Percentiles rank a stretch among this genome's conserved stretches.
phyloP scores from a whole-genome alignment of 2,113 vertebrate genomes.

The Hydrochoerus hydrochaeris region DNA sequence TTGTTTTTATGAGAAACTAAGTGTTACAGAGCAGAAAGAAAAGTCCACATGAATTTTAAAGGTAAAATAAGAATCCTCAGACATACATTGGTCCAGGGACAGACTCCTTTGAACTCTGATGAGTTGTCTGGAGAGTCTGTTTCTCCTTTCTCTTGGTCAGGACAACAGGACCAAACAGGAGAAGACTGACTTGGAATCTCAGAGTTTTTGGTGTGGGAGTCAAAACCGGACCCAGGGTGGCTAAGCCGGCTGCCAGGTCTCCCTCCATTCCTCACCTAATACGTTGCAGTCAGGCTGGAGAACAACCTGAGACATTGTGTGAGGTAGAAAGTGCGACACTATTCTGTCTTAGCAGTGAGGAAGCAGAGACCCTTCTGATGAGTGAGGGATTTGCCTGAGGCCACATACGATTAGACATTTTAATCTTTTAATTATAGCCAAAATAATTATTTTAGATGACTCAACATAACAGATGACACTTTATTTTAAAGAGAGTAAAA shows the following conservation, averaged over 20 bases:
- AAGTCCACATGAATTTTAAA: not conserved
- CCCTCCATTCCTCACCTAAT: not conserved
- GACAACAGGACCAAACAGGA: not conserved
- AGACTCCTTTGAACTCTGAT: not conserved
- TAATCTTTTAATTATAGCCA: not conserved
- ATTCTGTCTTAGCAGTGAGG: not conserved
- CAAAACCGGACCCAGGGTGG: no score
- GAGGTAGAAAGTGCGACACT: not conserved
- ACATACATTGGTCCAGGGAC: not conserved
- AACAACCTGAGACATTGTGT: not conserved
- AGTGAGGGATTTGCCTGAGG: not conserved
- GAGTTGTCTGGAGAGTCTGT: not conserved
- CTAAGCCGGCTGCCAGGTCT: not conserved
- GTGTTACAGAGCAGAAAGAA: not conserved
- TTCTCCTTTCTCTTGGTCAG: not conserved
- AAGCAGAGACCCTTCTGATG: not conserved
- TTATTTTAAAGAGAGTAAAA: no score
- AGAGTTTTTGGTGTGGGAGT: not conserved
- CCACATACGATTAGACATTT: not conserved
- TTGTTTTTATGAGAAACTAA: not conserved
- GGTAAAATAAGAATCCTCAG: not conserved
- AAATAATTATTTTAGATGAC: not conserved
- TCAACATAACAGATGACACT: no score
- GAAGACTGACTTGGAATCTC: not conserved
- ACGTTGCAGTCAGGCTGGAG: not conserved